Evolutionary conservation across 2,797 vertebrate genomes (phyloP).

Genomic region (Chiloscyllium punctatum): DNA sequence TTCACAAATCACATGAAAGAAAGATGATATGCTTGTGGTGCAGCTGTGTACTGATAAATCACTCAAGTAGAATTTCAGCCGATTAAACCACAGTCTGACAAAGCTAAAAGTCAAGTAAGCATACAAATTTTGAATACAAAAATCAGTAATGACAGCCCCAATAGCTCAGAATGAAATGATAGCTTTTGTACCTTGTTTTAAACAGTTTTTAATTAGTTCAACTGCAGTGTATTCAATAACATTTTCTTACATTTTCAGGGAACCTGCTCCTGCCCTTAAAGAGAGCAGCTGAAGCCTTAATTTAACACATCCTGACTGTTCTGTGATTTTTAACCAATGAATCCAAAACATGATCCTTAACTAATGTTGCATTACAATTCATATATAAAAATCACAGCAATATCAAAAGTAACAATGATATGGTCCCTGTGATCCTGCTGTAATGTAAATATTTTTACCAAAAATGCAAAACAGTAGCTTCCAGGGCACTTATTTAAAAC

Average conservation of each 20-base stretch:
- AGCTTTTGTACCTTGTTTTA: neutral
- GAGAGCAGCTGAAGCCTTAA: no score
- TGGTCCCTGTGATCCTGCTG: neutral
- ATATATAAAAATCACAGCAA: neutral
- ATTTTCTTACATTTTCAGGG: neutral
- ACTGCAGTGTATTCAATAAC: neutral
- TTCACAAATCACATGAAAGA: neutral
- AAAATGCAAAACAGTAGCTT: neutral
- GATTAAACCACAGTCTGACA: neutral
- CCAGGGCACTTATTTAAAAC: neutral
- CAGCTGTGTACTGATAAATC: neutral
- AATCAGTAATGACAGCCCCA: neutral
- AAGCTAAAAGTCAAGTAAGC: neutral
- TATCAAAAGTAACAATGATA: constrained; percentile 24
- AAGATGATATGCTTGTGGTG: no score
- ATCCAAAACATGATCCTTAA: neutral
- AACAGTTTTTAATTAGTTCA: neutral
- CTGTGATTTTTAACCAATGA: neutral
- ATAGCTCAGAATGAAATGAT: neutral
- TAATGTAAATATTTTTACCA: neutral
- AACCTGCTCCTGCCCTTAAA: no score
- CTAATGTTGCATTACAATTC: neutral
- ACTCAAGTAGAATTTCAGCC: neutral
- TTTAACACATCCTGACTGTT: neutral
- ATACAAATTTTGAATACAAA: neutral